A percentile compares a stretch with the other conserved stretches of the same genome.
Evolutionary conservation across 2,888 invertebrate genomes (phyloP).

Genomic region (Drosophila nr. perissopoda): DNA sequence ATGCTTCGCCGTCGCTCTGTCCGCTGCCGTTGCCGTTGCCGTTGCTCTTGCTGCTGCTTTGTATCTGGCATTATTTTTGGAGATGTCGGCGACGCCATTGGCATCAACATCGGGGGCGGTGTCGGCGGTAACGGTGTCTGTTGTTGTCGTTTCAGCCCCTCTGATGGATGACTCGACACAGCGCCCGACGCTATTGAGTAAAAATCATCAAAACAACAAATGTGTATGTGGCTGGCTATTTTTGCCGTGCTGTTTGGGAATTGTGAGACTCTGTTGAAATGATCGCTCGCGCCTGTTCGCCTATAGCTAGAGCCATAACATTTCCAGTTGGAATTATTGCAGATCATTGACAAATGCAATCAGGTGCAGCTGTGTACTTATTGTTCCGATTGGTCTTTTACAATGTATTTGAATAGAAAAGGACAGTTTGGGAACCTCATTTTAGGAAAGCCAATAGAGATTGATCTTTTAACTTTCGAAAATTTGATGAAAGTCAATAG

Average conservation of each 20-base stretch:
- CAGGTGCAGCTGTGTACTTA: slow-evolving; percentile 36
- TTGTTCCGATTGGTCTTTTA: slow-evolving; percentile 11
- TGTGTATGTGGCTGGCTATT: slow-evolving; percentile 39
- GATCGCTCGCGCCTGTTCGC: slow-evolving; percentile 22
- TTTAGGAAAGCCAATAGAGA: not conserved
- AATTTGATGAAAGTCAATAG: not conserved
- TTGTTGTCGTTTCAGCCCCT: slow-evolving; percentile 47
- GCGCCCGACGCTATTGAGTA: slow-evolving; percentile 21
- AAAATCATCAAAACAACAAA: slow-evolving; percentile 48
- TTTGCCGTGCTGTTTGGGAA: slow-evolving; percentile 36
- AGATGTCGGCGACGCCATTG: slow-evolving; percentile 42
- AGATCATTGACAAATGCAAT: slow-evolving; percentile 34
- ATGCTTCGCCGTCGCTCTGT: slow-evolving; percentile 47
- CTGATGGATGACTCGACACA: slow-evolving; percentile 60
- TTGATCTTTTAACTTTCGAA: not conserved
- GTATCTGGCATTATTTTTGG: slow-evolving; percentile 67
- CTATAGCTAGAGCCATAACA: slow-evolving; percentile 13
- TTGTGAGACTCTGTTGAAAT: slow-evolving; percentile 29
- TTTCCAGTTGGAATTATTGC: slow-evolving; percentile 45
- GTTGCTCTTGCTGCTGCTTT: slow-evolving; percentile 33
- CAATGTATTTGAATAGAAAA: not conserved
- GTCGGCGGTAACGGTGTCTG: slow-evolving; percentile 31
- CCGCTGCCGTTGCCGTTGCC: slow-evolving; percentile 19
- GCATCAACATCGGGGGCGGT: slow-evolving; percentile 1
- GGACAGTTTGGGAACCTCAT: not conserved